Evolutionary conservation across 1,140 invertebrate species (phyloP).

Genomic region (Tetraneura akinire): DNA sequence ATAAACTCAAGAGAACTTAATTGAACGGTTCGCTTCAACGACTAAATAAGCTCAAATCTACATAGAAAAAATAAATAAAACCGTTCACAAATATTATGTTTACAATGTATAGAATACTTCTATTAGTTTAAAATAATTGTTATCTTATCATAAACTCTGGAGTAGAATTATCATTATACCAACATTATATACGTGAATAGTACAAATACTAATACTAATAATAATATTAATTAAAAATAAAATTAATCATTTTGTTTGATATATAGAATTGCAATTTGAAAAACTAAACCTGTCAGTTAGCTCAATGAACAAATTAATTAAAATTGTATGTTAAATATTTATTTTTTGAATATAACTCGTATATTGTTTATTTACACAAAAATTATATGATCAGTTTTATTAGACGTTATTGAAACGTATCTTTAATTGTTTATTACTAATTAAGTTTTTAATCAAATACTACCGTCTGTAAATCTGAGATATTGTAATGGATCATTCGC

Average conservation of each 20-base stretch:
- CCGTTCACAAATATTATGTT: not conserved
- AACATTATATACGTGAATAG: not conserved
- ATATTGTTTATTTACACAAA: too few species aligned
- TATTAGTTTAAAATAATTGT: not conserved
- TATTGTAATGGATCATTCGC: not conserved
- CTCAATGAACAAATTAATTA: not conserved
- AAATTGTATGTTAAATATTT: not conserved
- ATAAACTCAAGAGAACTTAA: slow-evolving; percentile 27
- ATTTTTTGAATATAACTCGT: too few species aligned
- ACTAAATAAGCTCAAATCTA: slow-evolving; percentile 6
- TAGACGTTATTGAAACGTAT: too few species aligned
- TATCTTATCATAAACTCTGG: slow-evolving; percentile 2
- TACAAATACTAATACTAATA: too few species aligned
- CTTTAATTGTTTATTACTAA: too few species aligned
- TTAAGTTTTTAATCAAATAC: not conserved
- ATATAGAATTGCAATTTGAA: not conserved
- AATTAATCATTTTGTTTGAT: too few species aligned
- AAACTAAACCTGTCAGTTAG: not conserved
- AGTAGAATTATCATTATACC: not conserved
- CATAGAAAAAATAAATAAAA: slow-evolving; percentile 28
- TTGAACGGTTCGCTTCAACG: slow-evolving; percentile 11
- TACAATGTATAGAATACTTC: not conserved
- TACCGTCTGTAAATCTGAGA: not conserved
- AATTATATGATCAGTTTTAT: too few species aligned
- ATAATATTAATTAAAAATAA: too few species aligned